Percentiles rank a stretch among this genome's conserved stretches.
phyloP scores from a whole-genome alignment of 2,113 vertebrate genomes.

The Datnioides undecimradiatus region DNA sequence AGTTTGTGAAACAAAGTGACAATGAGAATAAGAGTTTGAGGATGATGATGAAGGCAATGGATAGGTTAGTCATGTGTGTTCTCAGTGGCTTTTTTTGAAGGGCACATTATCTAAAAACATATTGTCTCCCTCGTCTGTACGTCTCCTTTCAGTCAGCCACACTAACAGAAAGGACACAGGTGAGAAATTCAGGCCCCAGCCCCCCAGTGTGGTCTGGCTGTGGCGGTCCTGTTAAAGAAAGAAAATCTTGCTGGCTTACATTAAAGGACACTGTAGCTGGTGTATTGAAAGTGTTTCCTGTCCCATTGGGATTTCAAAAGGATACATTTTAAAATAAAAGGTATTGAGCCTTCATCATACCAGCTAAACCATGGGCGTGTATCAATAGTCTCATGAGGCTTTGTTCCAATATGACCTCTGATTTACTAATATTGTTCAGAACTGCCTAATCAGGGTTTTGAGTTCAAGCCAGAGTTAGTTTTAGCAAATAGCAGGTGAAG shows the following conservation, averaged over 20 bases:
- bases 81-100: constrained; percentile 19
- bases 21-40: constrained; percentile 53
- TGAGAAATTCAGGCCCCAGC: constrained; percentile 6
- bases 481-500: constrained; percentile 34
- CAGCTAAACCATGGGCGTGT: constrained; percentile 64
- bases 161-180: constrained; percentile 34
- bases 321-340: constrained; percentile 18
- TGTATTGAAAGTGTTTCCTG: not conserved
- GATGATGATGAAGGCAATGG: constrained; percentile 65
- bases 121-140: constrained; percentile 19
- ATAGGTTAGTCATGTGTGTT: constrained; percentile 10
- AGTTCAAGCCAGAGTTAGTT: too few species aligned
- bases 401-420: constrained; percentile 20
- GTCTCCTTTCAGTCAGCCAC: constrained; percentile 49
- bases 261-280: not conserved
- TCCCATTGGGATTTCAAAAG: not conserved
- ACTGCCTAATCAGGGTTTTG: not conserved
- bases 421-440: not conserved
- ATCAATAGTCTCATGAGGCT: constrained; percentile 66
- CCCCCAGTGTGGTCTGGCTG: not conserved
- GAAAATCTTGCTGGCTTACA: not conserved
- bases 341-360: constrained; percentile 67
- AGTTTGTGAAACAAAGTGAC: constrained; percentile 66
- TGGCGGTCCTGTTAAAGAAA: not conserved
- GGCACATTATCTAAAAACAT: constrained; percentile 11